Evolutionary conservation across 92 coral and sea anemone genomes (phyloP), one percentile per base, ranked within the genome.

Genomic region (Phenganax stokvisi): DNA sequence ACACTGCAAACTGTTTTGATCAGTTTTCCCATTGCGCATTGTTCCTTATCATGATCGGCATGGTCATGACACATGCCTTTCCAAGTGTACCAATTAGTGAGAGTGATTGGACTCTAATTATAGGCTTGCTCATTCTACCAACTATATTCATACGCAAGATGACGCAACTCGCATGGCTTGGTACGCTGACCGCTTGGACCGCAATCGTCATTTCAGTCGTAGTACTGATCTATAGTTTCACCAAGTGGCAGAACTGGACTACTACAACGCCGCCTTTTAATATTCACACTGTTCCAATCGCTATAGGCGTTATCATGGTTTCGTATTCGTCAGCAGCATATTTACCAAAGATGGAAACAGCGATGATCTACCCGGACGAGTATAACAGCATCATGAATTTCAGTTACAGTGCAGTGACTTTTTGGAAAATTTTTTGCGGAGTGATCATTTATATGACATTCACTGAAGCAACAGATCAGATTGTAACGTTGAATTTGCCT

Each of bases 1-100:
- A 86, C 78, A 51, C 77, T 12, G 89, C 89, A 6, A 86, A 86
- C 72, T 86, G 89, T 52, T 86, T 86, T 51, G 89, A 86, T 52
- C 89, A 86, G 86, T 86, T 86, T 51, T 86, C 89, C 15, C 89
- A 86, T 72, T 86, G 89, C 13, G 89, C 89, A 4, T 54, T 86
- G 52, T 37, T 86, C 57, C 79, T 86, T 69, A 86, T 86, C 30
- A 82, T 86, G 89, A 81, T 84, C 29, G 89, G 89, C 3, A 84
- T 81, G 82, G 86, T 86, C 58, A 73, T 86, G 75, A 76, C 81
- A 31, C 89, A 86, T 79, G 84, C 89, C 4, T 86, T 86, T 15
- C 86, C 89, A 30, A 82, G 83, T 31, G 54, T 73, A 70, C 66
- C 85, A 7, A 79, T 86, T 30, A 76, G 80, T 67, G 89, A 86